Evolutionary conservation across 1,140 invertebrate species (phyloP), one percentile per base, ranked within the genome.

Genomic region (Muscidifurax raptorellus): DNA sequence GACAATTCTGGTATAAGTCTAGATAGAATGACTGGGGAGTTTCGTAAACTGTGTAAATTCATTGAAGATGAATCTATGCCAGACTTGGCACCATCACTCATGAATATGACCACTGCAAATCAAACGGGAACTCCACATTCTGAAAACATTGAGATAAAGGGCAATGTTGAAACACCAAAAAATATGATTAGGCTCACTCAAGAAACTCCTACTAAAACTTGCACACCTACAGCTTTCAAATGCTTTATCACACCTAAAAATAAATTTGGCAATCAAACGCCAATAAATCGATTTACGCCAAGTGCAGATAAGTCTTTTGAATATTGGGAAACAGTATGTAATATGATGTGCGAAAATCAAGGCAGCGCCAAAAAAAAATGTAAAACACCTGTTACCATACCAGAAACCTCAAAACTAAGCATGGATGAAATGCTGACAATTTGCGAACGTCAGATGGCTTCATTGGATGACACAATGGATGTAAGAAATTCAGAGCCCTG

Each of bases 61-160:
- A 91, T 92, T 72, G 90, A 91, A 72, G 90, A 92, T 83, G 91
- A 92, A 77, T 89, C 91, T 32, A 80, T 84, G 77, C 90, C 90
- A n/a, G 88, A 89, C 44, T 87, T 82, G 87, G 75, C 83, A 22
- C 66, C 77, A 40, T 89, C 88, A 67, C 76, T 86, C 18, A 82
- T 86, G 28, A 84, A 80, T 76, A 78, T 82, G 36, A 84, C 83
- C 25, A 66, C 64, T 66, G 59, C 25, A 44, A 74, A 77, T 47
- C 67, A 81, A 12, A 76, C 27, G 1, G n/a, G 47, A 81, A 81
- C 36, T n/a, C 82, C 76, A 32, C n/a, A 66, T 18, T 18, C 47
- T 27, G 32, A 78, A 22, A 67, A 66, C 30, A 66, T 67, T 6
- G 28, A 28, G 27, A 40, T 18, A 9, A 75, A 64, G 22, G 9